A percentile compares a stretch with the other conserved stretches of the same genome.
These are phyloP conservation scores for Glaucomys volans DNA, from an alignment of 2,113 vertebrate genomes.

Conservation along the genomic window DNA sequence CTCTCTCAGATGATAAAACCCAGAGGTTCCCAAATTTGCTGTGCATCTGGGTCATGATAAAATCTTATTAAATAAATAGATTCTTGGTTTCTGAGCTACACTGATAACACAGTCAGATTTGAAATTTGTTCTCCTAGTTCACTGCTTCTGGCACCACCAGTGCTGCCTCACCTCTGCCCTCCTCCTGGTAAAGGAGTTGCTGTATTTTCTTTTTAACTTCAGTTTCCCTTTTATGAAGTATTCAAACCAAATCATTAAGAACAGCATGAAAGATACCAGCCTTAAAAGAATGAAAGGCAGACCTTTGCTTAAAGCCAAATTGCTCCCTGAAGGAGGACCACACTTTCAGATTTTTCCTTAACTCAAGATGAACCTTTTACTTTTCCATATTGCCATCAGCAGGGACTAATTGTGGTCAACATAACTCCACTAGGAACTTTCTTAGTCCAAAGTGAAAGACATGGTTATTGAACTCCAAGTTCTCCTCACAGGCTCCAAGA, in stretches of 20 bases:
- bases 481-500: neutral
- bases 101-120: neutral
- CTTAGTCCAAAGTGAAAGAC: slow-evolving; percentile 15
- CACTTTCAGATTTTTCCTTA: slow-evolving; percentile 24
- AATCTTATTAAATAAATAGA: neutral
- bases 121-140: neutral
- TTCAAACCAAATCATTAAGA: slow-evolving; percentile 5
- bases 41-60: neutral
- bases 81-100: neutral
- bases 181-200: neutral
- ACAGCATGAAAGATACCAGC: neutral
- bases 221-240: neutral
- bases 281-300: neutral
- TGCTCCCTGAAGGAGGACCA: neutral
- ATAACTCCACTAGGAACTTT: neutral
- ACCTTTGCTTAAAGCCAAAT: neutral
- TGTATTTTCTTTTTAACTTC: slow-evolving; percentile 15
- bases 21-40: neutral
- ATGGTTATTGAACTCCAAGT: neutral
- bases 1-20: neutral
- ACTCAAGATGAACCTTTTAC: neutral
- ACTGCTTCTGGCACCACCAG: neutral
- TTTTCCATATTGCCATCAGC: neutral
- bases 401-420: neutral
- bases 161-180: neutral